Base-by-base conservation (phyloP, 2,797 vertebrate genomes). In the Schizothorax lantsangensis region DNA sequence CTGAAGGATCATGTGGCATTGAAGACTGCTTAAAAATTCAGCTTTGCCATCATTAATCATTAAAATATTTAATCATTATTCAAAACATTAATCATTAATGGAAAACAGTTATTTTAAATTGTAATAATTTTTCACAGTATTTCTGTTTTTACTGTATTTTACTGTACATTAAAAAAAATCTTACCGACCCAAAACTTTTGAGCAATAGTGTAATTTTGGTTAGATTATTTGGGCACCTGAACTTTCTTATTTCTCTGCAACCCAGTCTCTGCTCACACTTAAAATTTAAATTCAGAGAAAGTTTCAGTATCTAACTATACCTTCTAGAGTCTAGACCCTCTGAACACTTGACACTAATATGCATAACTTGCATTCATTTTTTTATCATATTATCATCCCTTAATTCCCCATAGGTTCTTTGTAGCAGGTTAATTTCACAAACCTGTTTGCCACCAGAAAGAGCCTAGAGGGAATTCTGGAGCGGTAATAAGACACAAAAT, bases 401-500 rank as follows among this genome's bases (percentile, higher is more conserved):
- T 26, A 78, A 78, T 68, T 84, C 74, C 43, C 45, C 14, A 54
- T 57, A 73, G 54, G 21, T 71, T 73, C 12, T 72, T 72, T 77
- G 43, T 64, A 26, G 66, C 47, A 59, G 64, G n/a, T 79, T 85
- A 11, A 71, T 85, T 71, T 79, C 26, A 49, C 33, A 84, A 84
- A 68, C 83, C 73, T 54, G 45, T 77, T 54, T 54, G 47, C 36
- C 40, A 66, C 54, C 52, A 54, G 30, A 52, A 62, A 62, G 57
- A 78, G 59, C 59, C 73, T 62, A 49, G 36, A 86, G 54, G 26
- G 21, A 40, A 72, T 74, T 64, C 30, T 71, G 26, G 74, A n/a
- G 57, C 17, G 11, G 12, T 52, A 52, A 78, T 57, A 82, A 82
- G 64, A 73, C 52, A 73, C 52, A 72, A 83, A 83, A 77, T 87